Percentiles rank a stretch among this genome's conserved stretches.
Evolutionary conservation across 2,113 vertebrate species (phyloP).

Genomic region (Tragelaphus scriptus): DNA sequence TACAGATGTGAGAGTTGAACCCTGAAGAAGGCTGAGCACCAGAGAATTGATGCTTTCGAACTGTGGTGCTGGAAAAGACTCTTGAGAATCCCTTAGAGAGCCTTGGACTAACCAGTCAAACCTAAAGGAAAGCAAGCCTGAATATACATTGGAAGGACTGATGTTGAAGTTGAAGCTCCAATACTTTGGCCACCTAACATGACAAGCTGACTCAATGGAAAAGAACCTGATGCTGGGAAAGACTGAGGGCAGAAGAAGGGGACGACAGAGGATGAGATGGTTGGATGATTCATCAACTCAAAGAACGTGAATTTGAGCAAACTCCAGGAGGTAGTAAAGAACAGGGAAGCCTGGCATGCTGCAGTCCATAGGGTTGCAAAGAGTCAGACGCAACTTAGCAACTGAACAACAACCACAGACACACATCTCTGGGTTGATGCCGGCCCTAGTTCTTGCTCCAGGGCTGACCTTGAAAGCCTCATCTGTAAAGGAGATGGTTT

Average conservation of each 20-base stretch:
- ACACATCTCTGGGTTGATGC: neutral
- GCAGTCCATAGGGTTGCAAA: neutral
- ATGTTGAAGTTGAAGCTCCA: neutral
- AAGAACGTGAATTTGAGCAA: neutral
- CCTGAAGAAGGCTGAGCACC: neutral
- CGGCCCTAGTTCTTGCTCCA: neutral
- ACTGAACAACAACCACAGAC: neutral
- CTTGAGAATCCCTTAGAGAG: neutral
- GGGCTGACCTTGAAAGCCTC: neutral
- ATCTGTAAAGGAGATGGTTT: neutral
- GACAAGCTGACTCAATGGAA: neutral
- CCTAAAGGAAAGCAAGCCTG: neutral
- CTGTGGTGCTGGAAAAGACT: neutral
- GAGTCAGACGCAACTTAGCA: neutral
- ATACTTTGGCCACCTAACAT: neutral
- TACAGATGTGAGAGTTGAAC: neutral
- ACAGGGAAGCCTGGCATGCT: neutral
- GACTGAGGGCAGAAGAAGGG: neutral
- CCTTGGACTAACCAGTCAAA: neutral
- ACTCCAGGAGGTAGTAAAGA: neutral
- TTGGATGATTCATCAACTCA: neutral
- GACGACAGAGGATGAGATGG: neutral
- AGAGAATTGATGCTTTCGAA: neutral
- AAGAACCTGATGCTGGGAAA: neutral
- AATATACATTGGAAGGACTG: neutral